phyloP scores from a whole-genome alignment of 1,140 invertebrate species.

The Eueides isabella region DNA sequence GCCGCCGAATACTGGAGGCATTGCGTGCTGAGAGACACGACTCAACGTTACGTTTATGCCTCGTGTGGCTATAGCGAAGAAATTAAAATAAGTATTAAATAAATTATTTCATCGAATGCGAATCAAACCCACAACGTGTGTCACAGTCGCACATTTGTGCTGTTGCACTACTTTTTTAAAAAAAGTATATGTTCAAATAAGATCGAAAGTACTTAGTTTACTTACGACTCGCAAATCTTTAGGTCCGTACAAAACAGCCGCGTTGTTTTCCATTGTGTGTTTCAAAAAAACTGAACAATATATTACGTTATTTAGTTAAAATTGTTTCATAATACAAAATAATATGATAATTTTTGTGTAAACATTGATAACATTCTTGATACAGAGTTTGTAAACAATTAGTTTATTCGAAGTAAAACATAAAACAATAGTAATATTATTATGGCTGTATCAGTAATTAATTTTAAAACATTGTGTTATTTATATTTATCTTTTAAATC shows the following conservation, averaged over 20 bases:
- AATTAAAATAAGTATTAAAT: too few species aligned
- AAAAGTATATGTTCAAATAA: background rate
- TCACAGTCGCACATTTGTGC: too few species aligned
- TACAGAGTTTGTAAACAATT: slow-evolving; percentile 2
- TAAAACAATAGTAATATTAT: background rate
- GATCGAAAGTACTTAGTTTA: background rate
- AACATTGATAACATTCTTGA: slow-evolving; percentile 5
- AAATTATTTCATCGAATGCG: too few species aligned
- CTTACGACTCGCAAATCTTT: slow-evolving; percentile 51
- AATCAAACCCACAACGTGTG: too few species aligned
- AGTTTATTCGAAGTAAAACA: background rate
- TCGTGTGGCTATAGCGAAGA: too few species aligned
- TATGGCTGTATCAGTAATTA: background rate
- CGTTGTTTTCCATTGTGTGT: slow-evolving; percentile 38
- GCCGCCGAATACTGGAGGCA: too few species aligned
- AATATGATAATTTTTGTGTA: background rate
- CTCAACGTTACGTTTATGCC: too few species aligned
- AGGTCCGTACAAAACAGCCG: slow-evolving; percentile 47
- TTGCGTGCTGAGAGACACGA: too few species aligned
- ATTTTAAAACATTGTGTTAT: background rate
- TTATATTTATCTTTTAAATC: background rate
- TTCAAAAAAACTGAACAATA: background rate
- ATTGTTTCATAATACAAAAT: background rate
- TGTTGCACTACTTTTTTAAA: too few species aligned
- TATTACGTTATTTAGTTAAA: background rate